Evolutionary conservation across 2,113 vertebrate genomes (phyloP).

Genomic region (Sinocyclocheilus anophthalmus): DNA sequence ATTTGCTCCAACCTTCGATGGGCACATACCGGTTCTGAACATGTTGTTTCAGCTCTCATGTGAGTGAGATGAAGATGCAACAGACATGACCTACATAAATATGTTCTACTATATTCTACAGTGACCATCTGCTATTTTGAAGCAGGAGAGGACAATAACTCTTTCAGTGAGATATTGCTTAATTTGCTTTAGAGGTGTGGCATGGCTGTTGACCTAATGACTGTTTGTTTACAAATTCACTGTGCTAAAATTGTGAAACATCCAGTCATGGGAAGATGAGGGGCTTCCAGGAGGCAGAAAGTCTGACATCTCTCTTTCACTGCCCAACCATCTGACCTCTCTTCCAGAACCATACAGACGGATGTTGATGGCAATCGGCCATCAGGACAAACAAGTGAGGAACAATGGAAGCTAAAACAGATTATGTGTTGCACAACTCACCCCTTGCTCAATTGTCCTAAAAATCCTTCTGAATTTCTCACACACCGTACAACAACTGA

Average conservation of each 20-base stretch:
- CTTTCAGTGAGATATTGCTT: constrained; percentile 49
- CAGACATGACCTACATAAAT: background rate
- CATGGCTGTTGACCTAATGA: constrained; percentile 29
- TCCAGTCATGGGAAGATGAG: constrained; percentile 10
- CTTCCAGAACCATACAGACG: constrained; percentile 18
- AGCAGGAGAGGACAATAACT: background rate
- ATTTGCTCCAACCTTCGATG: background rate
- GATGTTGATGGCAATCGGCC: background rate
- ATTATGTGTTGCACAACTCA: background rate
- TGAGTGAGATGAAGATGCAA: background rate
- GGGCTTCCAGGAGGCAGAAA: background rate
- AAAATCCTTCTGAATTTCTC: background rate
- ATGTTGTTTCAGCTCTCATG: background rate
- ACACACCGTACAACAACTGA: no score
- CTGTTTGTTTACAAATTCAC: constrained; percentile 53
- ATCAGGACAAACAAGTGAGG: background rate
- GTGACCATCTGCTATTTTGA: constrained; percentile 37
- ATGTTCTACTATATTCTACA: background rate
- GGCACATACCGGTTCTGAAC: constrained; percentile 9
- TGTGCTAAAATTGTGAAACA: constrained; percentile 50
- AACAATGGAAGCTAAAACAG: background rate
- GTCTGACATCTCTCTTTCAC: background rate
- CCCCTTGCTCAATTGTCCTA: background rate
- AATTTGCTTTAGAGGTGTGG: constrained; percentile 35
- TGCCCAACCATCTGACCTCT: background rate